Evolutionary conservation across 2,113 vertebrate species (phyloP).

Genomic region (Mirza zaza): DNA sequence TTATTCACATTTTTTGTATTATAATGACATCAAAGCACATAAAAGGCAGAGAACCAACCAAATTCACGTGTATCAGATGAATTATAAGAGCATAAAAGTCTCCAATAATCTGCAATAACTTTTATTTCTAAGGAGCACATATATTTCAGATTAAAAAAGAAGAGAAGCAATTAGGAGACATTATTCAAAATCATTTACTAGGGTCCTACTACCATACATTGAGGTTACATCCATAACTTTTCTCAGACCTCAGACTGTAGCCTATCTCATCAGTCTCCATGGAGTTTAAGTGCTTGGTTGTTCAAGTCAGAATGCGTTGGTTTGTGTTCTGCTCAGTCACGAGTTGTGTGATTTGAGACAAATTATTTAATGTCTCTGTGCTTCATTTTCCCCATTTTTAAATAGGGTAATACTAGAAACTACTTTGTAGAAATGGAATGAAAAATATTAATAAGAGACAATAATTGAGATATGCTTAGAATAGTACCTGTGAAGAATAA

Average conservation of each 20-base stretch:
- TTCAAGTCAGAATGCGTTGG: neutral
- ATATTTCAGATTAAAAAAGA: neutral
- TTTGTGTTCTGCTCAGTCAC: neutral
- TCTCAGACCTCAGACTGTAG: neutral
- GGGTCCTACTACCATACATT: neutral
- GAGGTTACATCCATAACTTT: neutral
- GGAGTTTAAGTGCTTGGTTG: neutral
- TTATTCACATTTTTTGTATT: neutral
- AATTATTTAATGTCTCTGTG: neutral
- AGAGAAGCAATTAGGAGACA: neutral
- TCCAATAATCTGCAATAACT: neutral
- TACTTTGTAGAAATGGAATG: neutral
- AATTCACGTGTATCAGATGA: neutral
- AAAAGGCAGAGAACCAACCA: neutral
- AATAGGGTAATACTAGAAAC: neutral
- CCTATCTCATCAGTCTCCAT: neutral
- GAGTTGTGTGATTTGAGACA: neutral
- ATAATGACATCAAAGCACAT: neutral
- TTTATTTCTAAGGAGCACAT: neutral
- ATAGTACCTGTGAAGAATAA: neutral
- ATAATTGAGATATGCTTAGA: neutral
- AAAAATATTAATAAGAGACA: neutral
- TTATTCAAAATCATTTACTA: neutral
- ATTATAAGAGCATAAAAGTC: neutral
- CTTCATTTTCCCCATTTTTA: neutral